Evolutionary conservation across 2,888 invertebrate species (phyloP), one percentile per base, ranked within the genome.

Genomic region (Saturnia pavonia): DNA sequence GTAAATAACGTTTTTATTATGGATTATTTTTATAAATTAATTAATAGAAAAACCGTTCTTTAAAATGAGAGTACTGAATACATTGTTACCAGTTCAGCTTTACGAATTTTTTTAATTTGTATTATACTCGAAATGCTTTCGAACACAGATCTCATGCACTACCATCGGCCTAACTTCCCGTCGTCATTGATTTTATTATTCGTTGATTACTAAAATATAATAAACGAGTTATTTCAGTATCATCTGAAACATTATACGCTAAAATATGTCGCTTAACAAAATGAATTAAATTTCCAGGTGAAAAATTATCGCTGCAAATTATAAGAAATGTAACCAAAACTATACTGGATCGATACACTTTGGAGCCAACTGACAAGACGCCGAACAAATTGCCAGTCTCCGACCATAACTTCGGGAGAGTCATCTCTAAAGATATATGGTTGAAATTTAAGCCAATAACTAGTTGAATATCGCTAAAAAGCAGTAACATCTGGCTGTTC

Each of bases 361-460:
- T 94, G 0, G 83, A 88, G 63, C 77, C 85, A 0, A 86, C 87
- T 54, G 77, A 74, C 0, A 85, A 76, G 68, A 91, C 92, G 0
- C 90, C 91, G 0, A 70, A 77, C 0, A 72, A 77, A 9, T 75
- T 94, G 0, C 77, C 78, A 0, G 74, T 89, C 66, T 76, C 78
- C 0, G 93, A 94, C 70, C 85, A 88, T 73, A 86, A 90, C 79
- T 92, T 91, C 43, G 83, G 83, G 2, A 85, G 92, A 74, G 78
- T 88, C 0, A 76, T 93, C 0, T 82, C 86, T 34, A 78, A 77
- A 45, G 88, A 91, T 71, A 77, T 94, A 51, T 92, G 90, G 91
- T 76, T 92, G 1, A 85, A 83, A 73, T 90, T 93, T 72, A 84
- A 81, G 14, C 78, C 81, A 3, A 68, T 68, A 43, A 54, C n/a